A percentile compares a stretch with the other conserved stretches of the same genome.
phyloP scores from a whole-genome alignment of 2,113 vertebrate genomes.

The Anhinga anhinga region DNA sequence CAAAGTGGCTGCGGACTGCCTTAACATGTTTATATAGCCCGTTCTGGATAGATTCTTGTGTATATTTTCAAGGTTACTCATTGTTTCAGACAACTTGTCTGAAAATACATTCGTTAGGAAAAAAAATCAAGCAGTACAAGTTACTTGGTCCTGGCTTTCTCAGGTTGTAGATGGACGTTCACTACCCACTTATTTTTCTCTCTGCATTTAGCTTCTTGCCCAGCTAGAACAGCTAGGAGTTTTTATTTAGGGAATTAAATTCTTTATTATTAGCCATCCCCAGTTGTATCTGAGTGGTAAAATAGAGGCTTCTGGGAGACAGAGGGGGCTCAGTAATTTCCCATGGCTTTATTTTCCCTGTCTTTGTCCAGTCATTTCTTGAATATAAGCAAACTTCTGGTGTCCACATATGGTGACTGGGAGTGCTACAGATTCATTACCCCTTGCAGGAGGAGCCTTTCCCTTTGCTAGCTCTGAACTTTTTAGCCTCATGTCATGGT shows the following conservation, averaged over 20 bases:
- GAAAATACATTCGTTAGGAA: background rate
- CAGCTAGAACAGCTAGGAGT: background rate
- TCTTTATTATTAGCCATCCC: background rate
- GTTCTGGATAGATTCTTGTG: background rate
- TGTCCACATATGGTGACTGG: background rate
- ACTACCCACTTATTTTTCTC: background rate
- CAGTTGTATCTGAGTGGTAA: background rate
- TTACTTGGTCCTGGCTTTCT: background rate
- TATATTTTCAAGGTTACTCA: background rate
- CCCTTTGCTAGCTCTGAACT: background rate
- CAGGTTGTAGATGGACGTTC: background rate
- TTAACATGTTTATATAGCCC: background rate
- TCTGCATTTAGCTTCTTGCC: background rate
- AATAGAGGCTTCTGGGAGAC: background rate
- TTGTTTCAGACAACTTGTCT: background rate
- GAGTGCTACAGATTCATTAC: too few species aligned
- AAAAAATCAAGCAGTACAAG: background rate
- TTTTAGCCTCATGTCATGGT: too few species aligned
- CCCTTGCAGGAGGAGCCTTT: background rate
- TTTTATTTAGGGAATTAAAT: background rate
- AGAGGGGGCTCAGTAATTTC: background rate
- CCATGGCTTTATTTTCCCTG: background rate
- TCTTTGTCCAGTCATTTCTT: background rate
- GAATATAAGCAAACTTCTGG: background rate
- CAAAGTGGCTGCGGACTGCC: background rate